Conservation (phyloP, 1,140 invertebrate species). For the Magallana ariakensis region DNA sequence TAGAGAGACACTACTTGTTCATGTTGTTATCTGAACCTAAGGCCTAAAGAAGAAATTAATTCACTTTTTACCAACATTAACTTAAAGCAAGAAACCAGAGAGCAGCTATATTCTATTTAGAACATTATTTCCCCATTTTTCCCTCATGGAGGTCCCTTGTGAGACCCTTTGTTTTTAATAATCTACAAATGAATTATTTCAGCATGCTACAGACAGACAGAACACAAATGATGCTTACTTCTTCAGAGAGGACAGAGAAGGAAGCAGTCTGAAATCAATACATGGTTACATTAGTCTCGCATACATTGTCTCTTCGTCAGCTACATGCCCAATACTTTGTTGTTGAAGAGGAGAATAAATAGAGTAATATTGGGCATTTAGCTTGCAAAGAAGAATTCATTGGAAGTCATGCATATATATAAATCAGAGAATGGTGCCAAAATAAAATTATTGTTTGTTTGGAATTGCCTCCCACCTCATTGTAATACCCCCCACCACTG, state of each 20-base stretch:
- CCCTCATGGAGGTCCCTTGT: too few species aligned
- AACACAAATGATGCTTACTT: conserved; percentile 60
- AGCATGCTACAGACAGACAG: neutral
- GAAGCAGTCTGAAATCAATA: conserved; percentile 47
- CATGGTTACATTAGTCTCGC: conserved; percentile 11
- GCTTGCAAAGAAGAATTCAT: too few species aligned
- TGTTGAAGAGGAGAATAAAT: neutral
- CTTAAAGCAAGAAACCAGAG: neutral
- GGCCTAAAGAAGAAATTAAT: neutral
- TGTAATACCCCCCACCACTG: too few species aligned
- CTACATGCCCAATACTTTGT: too few species aligned
- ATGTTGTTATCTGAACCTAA: too few species aligned
- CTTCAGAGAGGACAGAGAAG: conserved; percentile 54
- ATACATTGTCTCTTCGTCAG: neutral
- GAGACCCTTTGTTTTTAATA: too few species aligned
- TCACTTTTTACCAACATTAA: neutral
- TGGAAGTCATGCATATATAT: too few species aligned
- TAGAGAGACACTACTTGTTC: too few species aligned
- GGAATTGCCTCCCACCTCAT: too few species aligned
- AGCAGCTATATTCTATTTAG: neutral
- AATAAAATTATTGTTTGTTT: too few species aligned
- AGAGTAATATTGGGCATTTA: too few species aligned
- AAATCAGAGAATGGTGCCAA: too few species aligned
- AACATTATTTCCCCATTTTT: neutral
- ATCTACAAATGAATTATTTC: neutral